Evolutionary conservation across 2,797 vertebrate genomes (phyloP).

Genomic region (Crocodylus rhombifer): DNA sequence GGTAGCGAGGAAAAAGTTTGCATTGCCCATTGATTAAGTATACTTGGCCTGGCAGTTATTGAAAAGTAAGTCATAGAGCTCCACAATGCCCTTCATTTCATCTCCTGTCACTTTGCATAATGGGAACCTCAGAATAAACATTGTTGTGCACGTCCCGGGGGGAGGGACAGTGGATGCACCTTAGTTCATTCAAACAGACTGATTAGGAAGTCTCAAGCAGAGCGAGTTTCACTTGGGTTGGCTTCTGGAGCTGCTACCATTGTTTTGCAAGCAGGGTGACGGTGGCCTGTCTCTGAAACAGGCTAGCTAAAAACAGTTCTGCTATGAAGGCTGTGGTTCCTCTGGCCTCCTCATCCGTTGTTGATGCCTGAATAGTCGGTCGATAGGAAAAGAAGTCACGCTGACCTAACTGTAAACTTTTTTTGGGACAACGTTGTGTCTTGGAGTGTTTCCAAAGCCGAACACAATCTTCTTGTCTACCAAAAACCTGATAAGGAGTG

Average conservation of each 20-base stretch:
- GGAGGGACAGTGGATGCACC: too few relatives aligned
- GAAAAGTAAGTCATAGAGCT: neutral
- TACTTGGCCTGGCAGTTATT: neutral
- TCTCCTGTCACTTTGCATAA: neutral
- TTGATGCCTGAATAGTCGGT: too few relatives aligned
- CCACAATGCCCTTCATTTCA: neutral
- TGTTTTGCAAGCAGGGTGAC: neutral
- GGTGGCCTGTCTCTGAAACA: neutral
- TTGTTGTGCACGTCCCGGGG: too few relatives aligned
- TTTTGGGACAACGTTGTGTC: neutral
- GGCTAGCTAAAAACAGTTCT: too few relatives aligned
- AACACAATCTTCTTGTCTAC: neutral
- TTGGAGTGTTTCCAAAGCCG: neutral
- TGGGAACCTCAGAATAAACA: neutral
- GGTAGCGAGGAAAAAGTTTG: neutral
- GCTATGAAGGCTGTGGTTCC: too few relatives aligned
- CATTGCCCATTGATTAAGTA: accelerated
- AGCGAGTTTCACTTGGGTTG: neutral
- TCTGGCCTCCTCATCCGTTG: too few relatives aligned
- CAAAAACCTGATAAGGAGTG: neutral
- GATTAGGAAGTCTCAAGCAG: neutral
- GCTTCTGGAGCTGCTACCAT: neutral
- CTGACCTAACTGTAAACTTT: neutral
- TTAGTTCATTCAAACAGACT: neutral
- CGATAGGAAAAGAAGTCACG: neutral